These are phyloP conservation scores for Trichacis sp. DNA, from an alignment of 2,888 invertebrate species.

Conservation along the genomic window DNA sequence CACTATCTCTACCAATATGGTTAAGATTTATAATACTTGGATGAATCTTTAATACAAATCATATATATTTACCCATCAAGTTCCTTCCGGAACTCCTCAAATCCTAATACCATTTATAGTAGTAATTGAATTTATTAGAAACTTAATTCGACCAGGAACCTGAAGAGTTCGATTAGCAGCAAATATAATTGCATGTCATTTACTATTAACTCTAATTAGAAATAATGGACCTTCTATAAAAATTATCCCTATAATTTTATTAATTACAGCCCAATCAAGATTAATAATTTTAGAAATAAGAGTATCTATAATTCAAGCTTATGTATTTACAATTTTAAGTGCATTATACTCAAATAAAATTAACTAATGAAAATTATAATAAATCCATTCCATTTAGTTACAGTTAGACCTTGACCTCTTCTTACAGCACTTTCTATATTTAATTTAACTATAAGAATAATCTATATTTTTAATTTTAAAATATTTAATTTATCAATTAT, in stretches of 20 bases:
- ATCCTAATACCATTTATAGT: too few relatives aligned
- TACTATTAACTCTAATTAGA: constrained; percentile 76
- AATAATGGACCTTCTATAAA: too few relatives aligned
- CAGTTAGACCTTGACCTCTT: constrained; percentile 80
- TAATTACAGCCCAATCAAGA: too few relatives aligned
- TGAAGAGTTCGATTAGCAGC: too few relatives aligned
- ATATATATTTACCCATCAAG: constrained; percentile 79
- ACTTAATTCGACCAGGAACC: constrained; percentile 77
- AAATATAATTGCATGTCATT: constrained; percentile 82
- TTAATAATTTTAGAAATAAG: too few relatives aligned
- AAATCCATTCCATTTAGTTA: constrained; percentile 67
- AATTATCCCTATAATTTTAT: constrained; percentile 65
- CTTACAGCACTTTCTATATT: too few relatives aligned
- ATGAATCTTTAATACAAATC: constrained; percentile 73
- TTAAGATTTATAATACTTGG: constrained; percentile 76
- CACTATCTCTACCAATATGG: constrained; percentile 76
- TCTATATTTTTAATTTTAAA: constrained; percentile 64
- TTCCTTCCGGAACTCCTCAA: too few relatives aligned
- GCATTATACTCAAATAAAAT: constrained; percentile 78
- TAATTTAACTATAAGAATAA: too few relatives aligned
- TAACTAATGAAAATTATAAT: constrained; percentile 48
- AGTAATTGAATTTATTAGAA: too few relatives aligned
- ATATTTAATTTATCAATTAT: too few relatives aligned
- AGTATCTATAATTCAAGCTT: too few relatives aligned
- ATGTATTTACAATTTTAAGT: constrained; percentile 75